phyloP scores from a whole-genome alignment of 2,113 vertebrate genomes.

The Sus scrofa region DNA sequence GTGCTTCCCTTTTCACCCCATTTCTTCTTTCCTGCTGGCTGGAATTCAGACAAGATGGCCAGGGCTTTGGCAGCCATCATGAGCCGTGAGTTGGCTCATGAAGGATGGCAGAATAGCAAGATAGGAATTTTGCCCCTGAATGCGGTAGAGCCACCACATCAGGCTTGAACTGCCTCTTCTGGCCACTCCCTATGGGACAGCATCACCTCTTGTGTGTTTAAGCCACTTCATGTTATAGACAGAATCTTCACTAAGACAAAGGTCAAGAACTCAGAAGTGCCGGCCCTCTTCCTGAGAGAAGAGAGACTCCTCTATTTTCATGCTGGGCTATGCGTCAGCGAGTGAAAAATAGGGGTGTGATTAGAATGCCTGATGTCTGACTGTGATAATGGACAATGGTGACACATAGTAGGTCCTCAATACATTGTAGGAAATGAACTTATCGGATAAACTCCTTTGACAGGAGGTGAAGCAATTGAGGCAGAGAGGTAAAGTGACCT shows the following conservation, averaged over 20 bases:
- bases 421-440: neutral
- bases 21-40: neutral
- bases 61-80: neutral
- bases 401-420: neutral
- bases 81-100: neutral
- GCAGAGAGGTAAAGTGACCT: neutral
- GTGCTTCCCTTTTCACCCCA: too few relatives aligned
- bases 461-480: neutral
- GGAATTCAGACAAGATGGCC: neutral
- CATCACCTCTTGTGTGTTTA: neutral
- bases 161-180: neutral
- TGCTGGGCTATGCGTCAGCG: neutral
- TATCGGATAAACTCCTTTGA: neutral
- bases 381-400: neutral
- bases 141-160: too few relatives aligned
- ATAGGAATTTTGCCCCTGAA: neutral
- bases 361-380: fast-evolving
- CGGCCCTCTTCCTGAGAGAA: neutral
- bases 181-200: neutral
- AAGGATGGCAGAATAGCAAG: neutral
- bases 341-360: neutral
- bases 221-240: neutral
- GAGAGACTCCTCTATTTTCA: neutral
- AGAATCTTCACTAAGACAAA: neutral
- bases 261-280: neutral